Conservation (phyloP, 2,113 vertebrate genomes). For the Onychorhynchus coronatus region DNA sequence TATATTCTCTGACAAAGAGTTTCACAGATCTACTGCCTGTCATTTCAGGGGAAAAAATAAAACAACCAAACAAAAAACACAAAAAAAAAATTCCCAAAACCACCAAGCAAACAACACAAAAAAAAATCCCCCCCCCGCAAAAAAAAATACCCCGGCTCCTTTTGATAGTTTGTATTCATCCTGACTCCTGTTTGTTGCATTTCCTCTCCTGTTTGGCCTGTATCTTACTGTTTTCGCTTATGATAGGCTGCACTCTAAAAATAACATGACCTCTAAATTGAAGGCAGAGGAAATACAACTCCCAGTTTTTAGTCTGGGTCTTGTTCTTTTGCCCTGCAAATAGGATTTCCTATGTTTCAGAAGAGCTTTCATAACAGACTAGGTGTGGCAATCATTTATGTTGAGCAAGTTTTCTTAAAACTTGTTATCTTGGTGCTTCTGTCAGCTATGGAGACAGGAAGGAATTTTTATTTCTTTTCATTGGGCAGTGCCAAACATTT, state of each 20-base stretch:
- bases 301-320: neutral
- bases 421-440: neutral
- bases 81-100: rapidly evolving
- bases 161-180: neutral
- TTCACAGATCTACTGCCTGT: neutral
- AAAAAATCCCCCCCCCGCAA: neutral
- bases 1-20: neutral
- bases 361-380: neutral
- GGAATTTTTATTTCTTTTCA: neutral
- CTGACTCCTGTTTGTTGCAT: neutral
- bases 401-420: neutral
- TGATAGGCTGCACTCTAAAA: neutral
- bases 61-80: neutral
- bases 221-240: neutral
- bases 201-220: neutral
- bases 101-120: neutral
- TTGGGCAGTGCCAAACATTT: neutral
- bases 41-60: neutral
- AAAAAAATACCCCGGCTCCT: neutral
- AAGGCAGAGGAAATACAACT: neutral
- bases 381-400: neutral
- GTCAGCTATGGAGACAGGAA: neutral
- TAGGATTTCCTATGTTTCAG: neutral
- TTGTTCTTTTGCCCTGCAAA: neutral
- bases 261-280: neutral